Evolutionary conservation across 2,888 invertebrate species (phyloP).

Genomic region (Cecidostiba fungosa): DNA sequence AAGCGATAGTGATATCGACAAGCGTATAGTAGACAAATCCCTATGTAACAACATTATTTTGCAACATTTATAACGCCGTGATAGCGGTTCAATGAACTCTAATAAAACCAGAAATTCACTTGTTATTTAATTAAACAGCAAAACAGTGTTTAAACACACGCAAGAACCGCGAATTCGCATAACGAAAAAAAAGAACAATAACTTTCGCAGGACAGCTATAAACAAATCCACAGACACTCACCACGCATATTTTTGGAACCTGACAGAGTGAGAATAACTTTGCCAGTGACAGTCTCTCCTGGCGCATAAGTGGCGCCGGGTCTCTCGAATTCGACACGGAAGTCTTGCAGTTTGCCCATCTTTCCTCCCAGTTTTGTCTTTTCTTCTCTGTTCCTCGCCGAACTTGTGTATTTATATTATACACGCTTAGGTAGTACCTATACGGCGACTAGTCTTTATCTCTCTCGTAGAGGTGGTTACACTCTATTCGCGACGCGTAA

Average conservation of each 20-base stretch:
- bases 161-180: neutral
- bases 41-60: too few species aligned
- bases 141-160: neutral
- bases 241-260: slow-evolving; percentile 65
- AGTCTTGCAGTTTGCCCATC: slow-evolving; percentile 66
- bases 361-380: too few species aligned
- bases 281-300: slow-evolving; percentile 67
- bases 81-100: neutral
- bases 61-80: too few species aligned
- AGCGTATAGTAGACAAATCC: neutral
- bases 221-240: slow-evolving; percentile 51
- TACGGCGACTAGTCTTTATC: too few species aligned
- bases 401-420: too few species aligned
- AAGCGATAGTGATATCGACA: neutral
- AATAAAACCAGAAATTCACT: neutral
- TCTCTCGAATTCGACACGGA: slow-evolving; percentile 66
- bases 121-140: neutral
- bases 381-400: too few species aligned
- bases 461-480: neutral
- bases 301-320: slow-evolving; percentile 62
- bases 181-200: neutral
- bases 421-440: too few species aligned
- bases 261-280: slow-evolving; percentile 60
- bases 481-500: neutral
- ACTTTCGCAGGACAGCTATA: neutral